Base-by-base conservation (phyloP, 1,140 invertebrate genomes). In the Brachionus asplanchnoidis region DNA sequence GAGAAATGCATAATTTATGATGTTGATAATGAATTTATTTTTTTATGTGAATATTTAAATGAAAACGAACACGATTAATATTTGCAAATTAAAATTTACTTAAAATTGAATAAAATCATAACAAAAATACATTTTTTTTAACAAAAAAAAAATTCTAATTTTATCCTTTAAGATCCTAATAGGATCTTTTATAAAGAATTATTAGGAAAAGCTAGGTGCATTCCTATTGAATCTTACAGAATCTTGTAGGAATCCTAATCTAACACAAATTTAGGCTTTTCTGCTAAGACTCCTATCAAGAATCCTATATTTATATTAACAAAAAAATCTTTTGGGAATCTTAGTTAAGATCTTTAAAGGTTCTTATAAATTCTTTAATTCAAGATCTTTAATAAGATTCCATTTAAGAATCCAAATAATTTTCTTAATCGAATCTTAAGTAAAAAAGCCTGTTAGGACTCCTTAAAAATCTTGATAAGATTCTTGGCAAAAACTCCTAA, bases 11-110 rank as follows among this genome's bases (percentile, higher is more conserved):
- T 75, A 40, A 73, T 73, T 73, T 73, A 73, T 40, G 32, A 73
- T 4, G 11, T 40, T n/a, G 14, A 73, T 3, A 73, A 73, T 4
- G 26, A 73, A 12, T 6, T 14, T 36, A 12, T 73, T 73, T 73
- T 36, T 40, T 2, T 73, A n/a, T 36, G 68, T n/a, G 68, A 73
- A 73, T 73, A 73, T 36, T 8, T 12, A 40, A 36, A 40, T 73
- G 68, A 73, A 73, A 73, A 73, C 40, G 68, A 73, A 42, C 68
- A 73, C n/a, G 68, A 73, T 73, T 73, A n/a, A 73, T 36, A 11
- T n/a, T 36, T 36, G 26, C 26, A 26, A 26, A 26, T 26, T 26
- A 26, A 26, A 26, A 26, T 26, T 26, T 26, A 26, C 26, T 26
- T 26, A 26, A 26, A 26, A 26, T 26, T 26, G 26, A 26, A 26